A percentile compares a stretch with the other conserved stretches of the same genome.
Conservation (phyloP, 2,888 invertebrate species). For the Malacosoma neustria region DNA sequence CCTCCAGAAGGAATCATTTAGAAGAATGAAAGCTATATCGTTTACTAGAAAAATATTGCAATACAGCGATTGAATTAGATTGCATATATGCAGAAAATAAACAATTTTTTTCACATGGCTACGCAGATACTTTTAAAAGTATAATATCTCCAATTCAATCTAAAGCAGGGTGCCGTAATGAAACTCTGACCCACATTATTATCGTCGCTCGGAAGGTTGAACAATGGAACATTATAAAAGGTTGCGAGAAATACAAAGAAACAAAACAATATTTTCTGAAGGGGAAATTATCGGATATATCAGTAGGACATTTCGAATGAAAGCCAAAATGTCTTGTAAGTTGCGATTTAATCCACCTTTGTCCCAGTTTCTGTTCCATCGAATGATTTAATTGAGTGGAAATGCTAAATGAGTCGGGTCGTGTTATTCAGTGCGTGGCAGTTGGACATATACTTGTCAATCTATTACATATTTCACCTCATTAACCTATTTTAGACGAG, state of each 20-base stretch:
- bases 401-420: slow-evolving; percentile 36
- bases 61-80: too few relatives aligned
- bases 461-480: not conserved
- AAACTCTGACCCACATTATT: not conserved
- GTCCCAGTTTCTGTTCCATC: slow-evolving; percentile 51
- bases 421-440: slow-evolving; percentile 34
- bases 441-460: slow-evolving; percentile 27
- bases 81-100: too few relatives aligned
- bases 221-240: not conserved
- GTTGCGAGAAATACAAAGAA: slow-evolving; percentile 3
- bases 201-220: not conserved
- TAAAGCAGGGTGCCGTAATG: not conserved
- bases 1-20: too few relatives aligned
- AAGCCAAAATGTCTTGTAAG: slow-evolving; percentile 53
- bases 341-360: slow-evolving; percentile 55
- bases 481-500: too few relatives aligned
- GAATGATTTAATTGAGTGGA: slow-evolving; percentile 56
- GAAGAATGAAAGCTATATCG: too few relatives aligned
- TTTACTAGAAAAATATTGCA: too few relatives aligned
- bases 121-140: too few relatives aligned
- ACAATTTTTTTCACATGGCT: too few relatives aligned
- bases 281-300: slow-evolving; percentile 31
- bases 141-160: not conserved
- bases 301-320: slow-evolving; percentile 50
- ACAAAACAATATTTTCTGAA: slow-evolving; percentile 25